phyloP scores from a whole-genome alignment of 2,888 invertebrate species.

The Dryocosmus kuriphilus region DNA sequence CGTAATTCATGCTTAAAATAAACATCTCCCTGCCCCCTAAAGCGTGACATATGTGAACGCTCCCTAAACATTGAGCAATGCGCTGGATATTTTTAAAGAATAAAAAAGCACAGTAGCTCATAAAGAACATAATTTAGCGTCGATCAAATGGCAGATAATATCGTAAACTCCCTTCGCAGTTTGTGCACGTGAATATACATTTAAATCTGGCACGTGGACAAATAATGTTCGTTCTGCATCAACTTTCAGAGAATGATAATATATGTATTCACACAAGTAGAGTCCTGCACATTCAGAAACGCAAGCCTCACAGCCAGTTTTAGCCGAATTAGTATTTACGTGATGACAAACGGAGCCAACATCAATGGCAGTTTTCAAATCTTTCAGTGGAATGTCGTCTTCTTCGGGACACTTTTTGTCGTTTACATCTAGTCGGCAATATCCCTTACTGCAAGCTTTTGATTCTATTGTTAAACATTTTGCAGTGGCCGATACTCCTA shows the following conservation, averaged over 20 bases:
- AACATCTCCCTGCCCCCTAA: too few relatives aligned
- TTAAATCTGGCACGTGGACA: constrained; percentile 87
- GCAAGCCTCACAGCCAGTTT: constrained; percentile 75
- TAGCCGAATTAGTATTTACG: constrained; percentile 77
- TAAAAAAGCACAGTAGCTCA: not conserved
- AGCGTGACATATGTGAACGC: too few relatives aligned
- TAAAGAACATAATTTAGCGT: constrained; percentile 19
- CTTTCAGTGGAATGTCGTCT: constrained; percentile 78
- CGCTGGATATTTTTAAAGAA: not conserved
- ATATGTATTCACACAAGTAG: constrained; percentile 91
- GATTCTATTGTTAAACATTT: constrained; percentile 84
- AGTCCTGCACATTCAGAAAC: constrained; percentile 84
- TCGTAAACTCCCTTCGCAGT: constrained; percentile 80
- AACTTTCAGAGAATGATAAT: constrained; percentile 86
- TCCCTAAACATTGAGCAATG: not conserved
- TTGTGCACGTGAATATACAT: constrained; percentile 81
- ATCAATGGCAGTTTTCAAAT: constrained; percentile 80
- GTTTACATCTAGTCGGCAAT: constrained; percentile 79
- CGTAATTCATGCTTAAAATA: too few relatives aligned
- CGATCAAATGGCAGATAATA: constrained; percentile 73
- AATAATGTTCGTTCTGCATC: constrained; percentile 83
- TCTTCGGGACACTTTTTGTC: constrained; percentile 76
- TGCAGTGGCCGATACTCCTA: constrained; percentile 85
- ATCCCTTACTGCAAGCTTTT: constrained; percentile 83
- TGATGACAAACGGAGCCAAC: constrained; percentile 79